Base-by-base conservation (phyloP, 1,140 invertebrate species). In the Chironomus striatipennis region DNA sequence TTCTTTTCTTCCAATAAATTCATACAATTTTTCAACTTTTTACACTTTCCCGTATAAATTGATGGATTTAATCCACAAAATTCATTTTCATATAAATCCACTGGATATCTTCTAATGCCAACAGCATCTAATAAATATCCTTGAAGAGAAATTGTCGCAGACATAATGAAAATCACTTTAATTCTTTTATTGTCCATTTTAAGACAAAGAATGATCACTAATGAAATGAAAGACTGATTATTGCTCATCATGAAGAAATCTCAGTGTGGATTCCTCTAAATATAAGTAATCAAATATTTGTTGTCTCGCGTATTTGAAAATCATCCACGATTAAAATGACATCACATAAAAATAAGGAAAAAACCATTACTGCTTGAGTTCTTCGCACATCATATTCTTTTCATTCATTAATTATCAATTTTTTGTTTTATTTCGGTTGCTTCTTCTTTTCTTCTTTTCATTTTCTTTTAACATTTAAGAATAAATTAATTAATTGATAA, bases 381-480 rank as follows among this genome's bases (percentile, higher is more conserved):
- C 47, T 57, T 57, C 47, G 47, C 47, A 57, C 47, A 57, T n/a
- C 8, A n/a, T n/a, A n/a, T n/a, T n/a, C n/a, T n/a, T n/a, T 57
- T 57, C 12, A n/a, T 57, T 47, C 8, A 9, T 47, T 2, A 4
- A 5, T 57, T 57, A n/a, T 57, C 47, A 57, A n/a, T 57, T 57
- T 47, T n/a, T 57, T 34, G 24, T 34, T 34, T 57, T 57, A 12
- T 57, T 15, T 12, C 47, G 15, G n/a, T 57, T 5, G 47, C n/a
- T 57, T 57, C 12, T n/a, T n/a, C n/a, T n/a, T n/a, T n/a, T n/a
- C n/a, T n/a, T n/a, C n/a, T n/a, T n/a, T n/a, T n/a, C n/a, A n/a
- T n/a, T n/a, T n/a, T n/a, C n/a, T n/a, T n/a, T 57, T 57, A 57
- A 57, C 47, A 57, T 57, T 57, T 57, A 34, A 57, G 47, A 57